Percentiles rank a stretch among this genome's conserved stretches.
Conservation (phyloP, 2,888 invertebrate species). For the Cephus nigrinus region DNA sequence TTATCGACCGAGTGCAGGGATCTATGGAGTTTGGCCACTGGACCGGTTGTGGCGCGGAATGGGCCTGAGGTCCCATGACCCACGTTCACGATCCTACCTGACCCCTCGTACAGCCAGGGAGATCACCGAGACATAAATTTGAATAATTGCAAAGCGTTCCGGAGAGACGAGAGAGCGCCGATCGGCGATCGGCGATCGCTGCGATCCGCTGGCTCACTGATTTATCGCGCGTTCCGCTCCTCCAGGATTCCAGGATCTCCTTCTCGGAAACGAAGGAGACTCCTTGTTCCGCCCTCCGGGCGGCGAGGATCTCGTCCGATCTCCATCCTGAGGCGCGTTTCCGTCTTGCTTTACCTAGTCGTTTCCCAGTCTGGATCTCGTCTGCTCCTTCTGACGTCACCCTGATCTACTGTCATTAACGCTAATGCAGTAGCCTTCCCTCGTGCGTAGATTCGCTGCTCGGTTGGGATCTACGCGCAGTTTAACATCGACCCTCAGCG, state of each 20-base stretch:
- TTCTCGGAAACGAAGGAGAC: neutral
- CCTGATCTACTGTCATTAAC: conserved; percentile 1
- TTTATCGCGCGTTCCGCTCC: conserved; percentile 8
- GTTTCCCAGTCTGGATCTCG: conserved; percentile 14
- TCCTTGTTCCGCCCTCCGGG: neutral
- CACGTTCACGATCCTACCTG: neutral
- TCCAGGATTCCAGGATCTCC: neutral
- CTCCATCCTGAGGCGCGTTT: conserved; percentile 13
- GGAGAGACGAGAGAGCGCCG: neutral
- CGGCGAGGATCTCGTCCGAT: neutral
- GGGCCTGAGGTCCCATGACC: neutral
- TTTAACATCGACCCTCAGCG: conserved; percentile 24
- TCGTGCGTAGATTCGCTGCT: conserved; percentile 13
- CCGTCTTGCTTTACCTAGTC: conserved; percentile 10
- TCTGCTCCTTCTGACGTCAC: conserved; percentile 13
- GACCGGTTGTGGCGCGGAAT: neutral
- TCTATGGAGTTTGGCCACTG: neutral
- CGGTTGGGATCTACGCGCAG: conserved; percentile 32
- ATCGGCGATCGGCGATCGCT: too few species aligned
- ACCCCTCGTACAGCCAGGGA: conserved; percentile 10
- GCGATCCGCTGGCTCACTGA: too few species aligned
- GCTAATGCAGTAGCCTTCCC: conserved; percentile 6
- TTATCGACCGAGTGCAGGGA: neutral
- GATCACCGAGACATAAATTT: conserved; percentile 18
- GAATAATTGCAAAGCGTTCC: conserved; percentile 13